These are phyloP conservation scores for Tiliacea aurago DNA, from an alignment of 2,888 invertebrate species.

Conservation along the genomic window DNA sequence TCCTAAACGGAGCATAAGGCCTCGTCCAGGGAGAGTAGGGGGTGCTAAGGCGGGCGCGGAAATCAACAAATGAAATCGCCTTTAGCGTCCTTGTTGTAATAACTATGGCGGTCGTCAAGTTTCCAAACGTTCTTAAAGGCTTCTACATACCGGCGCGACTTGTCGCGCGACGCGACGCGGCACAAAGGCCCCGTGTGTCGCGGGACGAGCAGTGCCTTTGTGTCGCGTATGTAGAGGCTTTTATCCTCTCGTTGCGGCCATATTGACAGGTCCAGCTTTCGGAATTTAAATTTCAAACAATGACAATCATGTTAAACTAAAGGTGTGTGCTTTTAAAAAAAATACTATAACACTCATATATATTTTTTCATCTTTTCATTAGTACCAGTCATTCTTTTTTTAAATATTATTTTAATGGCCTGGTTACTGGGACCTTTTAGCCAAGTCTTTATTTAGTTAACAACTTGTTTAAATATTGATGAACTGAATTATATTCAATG, in stretches of 20 bases:
- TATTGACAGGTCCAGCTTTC: background rate
- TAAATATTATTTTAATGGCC: too few species aligned
- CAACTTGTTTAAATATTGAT: too few species aligned
- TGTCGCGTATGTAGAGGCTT: too few species aligned
- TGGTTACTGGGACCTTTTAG: too few species aligned
- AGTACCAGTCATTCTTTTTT: background rate
- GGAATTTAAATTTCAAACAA: background rate
- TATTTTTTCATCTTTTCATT: background rate
- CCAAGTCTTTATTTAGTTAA: too few species aligned
- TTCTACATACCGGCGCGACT: too few species aligned
- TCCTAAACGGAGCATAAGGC: slow-evolving; percentile 12
- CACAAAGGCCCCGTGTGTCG: too few species aligned
- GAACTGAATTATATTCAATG: too few species aligned
- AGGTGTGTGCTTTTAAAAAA: background rate
- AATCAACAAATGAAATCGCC: background rate
- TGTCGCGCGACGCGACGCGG: too few species aligned
- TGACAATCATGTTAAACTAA: too few species aligned
- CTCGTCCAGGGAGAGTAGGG: background rate
- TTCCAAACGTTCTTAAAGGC: background rate
- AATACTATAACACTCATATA: fast-evolving
- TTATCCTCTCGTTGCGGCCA: background rate
- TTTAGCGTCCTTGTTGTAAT: background rate
- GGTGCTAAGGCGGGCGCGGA: background rate
- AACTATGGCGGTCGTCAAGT: background rate
- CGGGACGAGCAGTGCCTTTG: too few species aligned